Conservation (phyloP, 2,888 invertebrate species). For the Sphaerophoria taeniata region DNA sequence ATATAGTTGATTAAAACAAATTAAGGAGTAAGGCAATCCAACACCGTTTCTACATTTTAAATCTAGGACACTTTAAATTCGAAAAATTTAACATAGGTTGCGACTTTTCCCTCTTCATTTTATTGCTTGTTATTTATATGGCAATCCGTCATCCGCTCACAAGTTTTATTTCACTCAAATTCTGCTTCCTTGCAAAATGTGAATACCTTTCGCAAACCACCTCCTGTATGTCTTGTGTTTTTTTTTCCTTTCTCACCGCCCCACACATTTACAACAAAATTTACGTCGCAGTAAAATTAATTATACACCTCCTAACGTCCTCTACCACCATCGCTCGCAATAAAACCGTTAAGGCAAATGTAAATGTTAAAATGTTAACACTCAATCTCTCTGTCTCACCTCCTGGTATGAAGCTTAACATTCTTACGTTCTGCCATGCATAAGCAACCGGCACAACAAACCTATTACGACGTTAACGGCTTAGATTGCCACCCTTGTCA, state of each 20-base stretch:
- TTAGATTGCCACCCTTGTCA: slow-evolving; percentile 61
- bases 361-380: neutral
- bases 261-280: slow-evolving; percentile 37
- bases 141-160: neutral
- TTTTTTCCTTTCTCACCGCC: slow-evolving; percentile 17
- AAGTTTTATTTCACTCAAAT: slow-evolving; percentile 29
- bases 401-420: slow-evolving; percentile 35
- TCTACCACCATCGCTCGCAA: neutral
- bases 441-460: slow-evolving; percentile 4
- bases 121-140: slow-evolving; percentile 28
- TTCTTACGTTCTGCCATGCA: slow-evolving; percentile 19
- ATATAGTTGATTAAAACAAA: too few relatives aligned
- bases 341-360: too few relatives aligned
- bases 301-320: slow-evolving; percentile 39
- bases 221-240: slow-evolving; percentile 18
- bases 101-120: slow-evolving; percentile 8
- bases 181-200: slow-evolving; percentile 32
- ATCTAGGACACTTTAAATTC: slow-evolving; percentile 10
- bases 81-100: neutral
- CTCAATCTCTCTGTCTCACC: too few relatives aligned
- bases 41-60: slow-evolving; percentile 8
- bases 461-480: slow-evolving; percentile 48
- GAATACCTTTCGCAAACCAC: neutral
- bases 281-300: slow-evolving; percentile 63
- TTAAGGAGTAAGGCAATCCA: neutral